Percentiles rank a stretch among this genome's conserved stretches.
Conservation (phyloP, 2,888 invertebrate species). For the Polyommatus iphigenia region DNA sequence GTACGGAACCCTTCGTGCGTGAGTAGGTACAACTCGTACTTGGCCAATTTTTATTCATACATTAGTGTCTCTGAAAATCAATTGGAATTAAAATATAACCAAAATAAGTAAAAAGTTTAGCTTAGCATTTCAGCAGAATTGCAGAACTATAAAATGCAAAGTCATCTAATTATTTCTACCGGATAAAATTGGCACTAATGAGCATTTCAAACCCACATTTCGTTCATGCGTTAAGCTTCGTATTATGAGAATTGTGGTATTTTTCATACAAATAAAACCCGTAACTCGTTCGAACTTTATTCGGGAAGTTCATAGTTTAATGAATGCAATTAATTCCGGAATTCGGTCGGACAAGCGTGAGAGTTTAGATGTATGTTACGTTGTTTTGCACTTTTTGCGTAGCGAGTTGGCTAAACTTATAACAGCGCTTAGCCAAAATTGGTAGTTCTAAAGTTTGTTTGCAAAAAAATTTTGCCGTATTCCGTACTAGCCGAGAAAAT, state of each 20-base stretch:
- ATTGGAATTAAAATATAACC: too few species aligned
- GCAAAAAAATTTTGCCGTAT: background rate
- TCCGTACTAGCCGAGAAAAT: background rate
- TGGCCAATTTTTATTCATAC: too few species aligned
- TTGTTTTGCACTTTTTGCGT: slow-evolving; percentile 11
- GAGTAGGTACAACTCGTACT: too few species aligned
- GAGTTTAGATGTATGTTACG: background rate
- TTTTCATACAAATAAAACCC: background rate
- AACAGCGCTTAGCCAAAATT: slow-evolving; percentile 1
- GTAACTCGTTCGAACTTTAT: background rate
- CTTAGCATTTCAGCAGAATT: background rate
- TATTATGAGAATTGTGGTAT: slow-evolving; percentile 3
- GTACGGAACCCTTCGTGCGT: too few species aligned
- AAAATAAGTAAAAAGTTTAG: too few species aligned
- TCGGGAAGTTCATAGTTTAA: slow-evolving; percentile 1
- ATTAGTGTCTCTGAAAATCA: too few species aligned
- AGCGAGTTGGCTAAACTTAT: slow-evolving; percentile 6
- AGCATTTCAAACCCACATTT: slow-evolving; percentile 6
- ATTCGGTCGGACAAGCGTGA: background rate
- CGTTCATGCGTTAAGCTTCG: slow-evolving; percentile 5
- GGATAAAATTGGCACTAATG: background rate
- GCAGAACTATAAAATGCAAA: background rate
- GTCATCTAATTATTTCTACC: slow-evolving; percentile 1
- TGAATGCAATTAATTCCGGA: background rate
- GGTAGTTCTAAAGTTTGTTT: background rate